Evolutionary conservation across 2,113 vertebrate species (phyloP), one percentile per base, ranked within the genome.

Genomic region (Rhinolophus sinicus): DNA sequence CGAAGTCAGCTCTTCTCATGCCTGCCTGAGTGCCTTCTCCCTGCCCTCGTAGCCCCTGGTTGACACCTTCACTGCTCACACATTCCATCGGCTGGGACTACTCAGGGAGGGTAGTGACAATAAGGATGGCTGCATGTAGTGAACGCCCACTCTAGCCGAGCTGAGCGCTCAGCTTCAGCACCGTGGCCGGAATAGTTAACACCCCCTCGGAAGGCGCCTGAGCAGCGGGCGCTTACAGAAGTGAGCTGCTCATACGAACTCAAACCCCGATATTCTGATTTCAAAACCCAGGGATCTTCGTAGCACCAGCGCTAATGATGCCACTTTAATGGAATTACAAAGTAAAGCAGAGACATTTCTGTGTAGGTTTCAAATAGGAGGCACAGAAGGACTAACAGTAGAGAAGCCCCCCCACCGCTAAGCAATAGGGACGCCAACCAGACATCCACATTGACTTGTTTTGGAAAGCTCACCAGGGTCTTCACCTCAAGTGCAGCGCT

Each of bases 211-310:
- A 1, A 8, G 73, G 50, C 50, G 4, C 24, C 35, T 5, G 24
- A 38, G 16, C 2, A 1, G 16, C 1, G 3, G 19, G 47, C 5
- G 0, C 2, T 30, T 56, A 52, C 13, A 4, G 5, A 8, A 40
- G n/a, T 3, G 3, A 21, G 26, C 1, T 0, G 8, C 52, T 70
- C 28, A 4, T 4, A 8, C 0, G 9, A 35, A 24, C 26, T n/a
- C 93, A 52, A 16, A 73, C 24, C 38, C 50, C 47, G 58, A 12
- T 2, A 0, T 1, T 28, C 38, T 21, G 8, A 8, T 15, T 72
- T n/a, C 52, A 19, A 47, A 93, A 9, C 38, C 67, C 15, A 8
- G 38, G 30, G 21, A 30, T 13, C 65, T 21, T 5, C 19, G 38
- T 6, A 11, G 64, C 69, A 8, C 54, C 30, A 3, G 52, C 3